A percentile compares a stretch with the other conserved stretches of the same genome.
These are phyloP conservation scores for Leptothorax acervorum DNA, from an alignment of 2,888 invertebrate species.

Conservation along the genomic window DNA sequence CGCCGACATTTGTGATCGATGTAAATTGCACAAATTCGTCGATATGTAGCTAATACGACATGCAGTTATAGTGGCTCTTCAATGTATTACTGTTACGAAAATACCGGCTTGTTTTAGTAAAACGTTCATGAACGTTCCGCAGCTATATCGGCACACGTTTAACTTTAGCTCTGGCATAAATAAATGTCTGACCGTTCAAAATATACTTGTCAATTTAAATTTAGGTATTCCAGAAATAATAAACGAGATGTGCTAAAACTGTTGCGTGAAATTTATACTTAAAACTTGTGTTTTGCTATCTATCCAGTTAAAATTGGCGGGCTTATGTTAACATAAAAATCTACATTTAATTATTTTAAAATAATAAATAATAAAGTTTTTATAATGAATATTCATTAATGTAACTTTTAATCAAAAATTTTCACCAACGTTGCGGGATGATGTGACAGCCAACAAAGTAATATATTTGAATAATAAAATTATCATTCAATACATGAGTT, in stretches of 20 bases:
- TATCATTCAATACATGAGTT: background rate
- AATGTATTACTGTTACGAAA: background rate
- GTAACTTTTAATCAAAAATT: constrained; percentile 10
- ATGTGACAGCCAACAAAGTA: background rate
- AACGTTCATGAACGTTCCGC: background rate
- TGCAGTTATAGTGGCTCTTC: background rate
- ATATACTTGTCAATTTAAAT: background rate
- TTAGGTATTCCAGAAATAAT: background rate
- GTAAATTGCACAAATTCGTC: background rate
- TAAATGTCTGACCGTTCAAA: background rate
- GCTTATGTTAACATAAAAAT: background rate
- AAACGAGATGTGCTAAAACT: background rate
- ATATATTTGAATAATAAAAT: constrained; percentile 8
- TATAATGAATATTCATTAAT: constrained; percentile 27
- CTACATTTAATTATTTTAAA: background rate
- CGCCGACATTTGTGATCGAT: constrained; percentile 1
- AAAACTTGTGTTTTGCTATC: background rate
- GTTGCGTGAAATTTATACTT: background rate
- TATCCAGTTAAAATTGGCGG: background rate
- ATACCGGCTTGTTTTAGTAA: background rate
- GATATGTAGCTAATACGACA: background rate
- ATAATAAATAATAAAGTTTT: background rate
- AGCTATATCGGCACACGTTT: background rate
- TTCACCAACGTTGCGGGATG: background rate
- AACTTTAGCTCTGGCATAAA: constrained; percentile 5